Percentiles rank a stretch among this genome's conserved stretches.
phyloP scores from a whole-genome alignment of 2,113 vertebrate genomes.

The Scomber japonicus region DNA sequence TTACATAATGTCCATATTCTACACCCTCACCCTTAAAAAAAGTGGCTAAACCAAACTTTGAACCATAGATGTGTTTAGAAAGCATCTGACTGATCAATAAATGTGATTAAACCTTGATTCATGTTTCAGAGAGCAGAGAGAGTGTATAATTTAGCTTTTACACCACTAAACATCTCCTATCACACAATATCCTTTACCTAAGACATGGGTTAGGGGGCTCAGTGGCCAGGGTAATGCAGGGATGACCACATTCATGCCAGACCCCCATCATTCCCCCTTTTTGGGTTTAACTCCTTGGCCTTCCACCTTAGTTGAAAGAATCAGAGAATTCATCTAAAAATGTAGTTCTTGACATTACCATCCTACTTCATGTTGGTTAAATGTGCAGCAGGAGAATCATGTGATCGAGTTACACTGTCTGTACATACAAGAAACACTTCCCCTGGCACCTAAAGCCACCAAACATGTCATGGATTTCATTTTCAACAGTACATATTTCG shows the following conservation, averaged over 20 bases:
- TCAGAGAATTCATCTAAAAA: slow-evolving; percentile 28
- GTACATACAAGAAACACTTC: slow-evolving; percentile 36
- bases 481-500: slow-evolving; percentile 30
- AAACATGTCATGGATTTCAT: slow-evolving; percentile 53
- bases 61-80: too few relatives aligned
- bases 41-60: too few relatives aligned
- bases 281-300: slow-evolving; percentile 62
- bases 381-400: slow-evolving; percentile 14
- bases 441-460: slow-evolving; percentile 38
- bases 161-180: too few relatives aligned
- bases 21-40: too few relatives aligned
- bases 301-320: slow-evolving; percentile 49
- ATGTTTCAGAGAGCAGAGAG: too few relatives aligned
- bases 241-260: slow-evolving; percentile 70
- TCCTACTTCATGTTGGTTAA: neutral
- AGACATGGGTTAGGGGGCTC: slow-evolving; percentile 3
- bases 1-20: too few relatives aligned
- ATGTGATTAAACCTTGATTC: too few relatives aligned
- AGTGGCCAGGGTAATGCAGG: slow-evolving; percentile 61
- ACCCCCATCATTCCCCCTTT: slow-evolving; percentile 37
- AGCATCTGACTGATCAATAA: too few relatives aligned
- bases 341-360: neutral
- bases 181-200: too few relatives aligned
- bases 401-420: slow-evolving; percentile 21
- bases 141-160: too few relatives aligned